phyloP scores from a whole-genome alignment of 2,797 vertebrate species.

The Margarornis squamiger region DNA sequence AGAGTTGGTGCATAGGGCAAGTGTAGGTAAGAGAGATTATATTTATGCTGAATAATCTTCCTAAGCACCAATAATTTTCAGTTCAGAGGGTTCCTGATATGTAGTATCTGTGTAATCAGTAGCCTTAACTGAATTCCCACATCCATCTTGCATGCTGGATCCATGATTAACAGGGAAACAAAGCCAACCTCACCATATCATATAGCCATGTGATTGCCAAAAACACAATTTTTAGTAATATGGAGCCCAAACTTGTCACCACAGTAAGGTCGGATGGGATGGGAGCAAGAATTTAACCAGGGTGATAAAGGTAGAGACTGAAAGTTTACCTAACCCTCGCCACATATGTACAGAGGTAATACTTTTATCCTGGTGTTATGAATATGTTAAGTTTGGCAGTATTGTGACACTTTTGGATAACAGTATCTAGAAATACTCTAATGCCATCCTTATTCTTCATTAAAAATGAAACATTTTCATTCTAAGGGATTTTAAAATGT shows the following conservation, averaged over 20 bases:
- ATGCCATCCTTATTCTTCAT: conserved; percentile 22
- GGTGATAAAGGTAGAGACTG: accelerated
- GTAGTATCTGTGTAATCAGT: not conserved
- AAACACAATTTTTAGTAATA: not conserved
- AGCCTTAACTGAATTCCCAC: not conserved
- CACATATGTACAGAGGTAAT: not conserved
- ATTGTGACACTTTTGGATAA: conserved; percentile 12
- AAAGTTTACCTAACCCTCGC: not conserved
- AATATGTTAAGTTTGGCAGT: not conserved
- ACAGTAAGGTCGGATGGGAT: not conserved
- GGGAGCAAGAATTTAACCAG: not conserved
- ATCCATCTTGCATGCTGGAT: not conserved
- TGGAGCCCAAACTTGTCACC: not conserved
- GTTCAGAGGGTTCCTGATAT: not conserved
- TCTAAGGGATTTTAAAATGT: conserved; percentile 28
- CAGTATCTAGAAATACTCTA: not conserved
- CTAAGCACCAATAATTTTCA: not conserved
- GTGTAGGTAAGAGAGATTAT: not conserved
- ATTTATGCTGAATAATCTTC: not conserved
- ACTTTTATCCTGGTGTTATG: not conserved
- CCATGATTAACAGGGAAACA: not conserved
- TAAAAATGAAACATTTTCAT: conserved; percentile 41
- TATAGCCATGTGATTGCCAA: not conserved
- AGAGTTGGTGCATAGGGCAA: not conserved
- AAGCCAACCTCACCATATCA: not conserved